Percentiles rank a stretch among this genome's conserved stretches.
Evolutionary conservation across 2,888 invertebrate species (phyloP).

Genomic region (Xylocampa areola): DNA sequence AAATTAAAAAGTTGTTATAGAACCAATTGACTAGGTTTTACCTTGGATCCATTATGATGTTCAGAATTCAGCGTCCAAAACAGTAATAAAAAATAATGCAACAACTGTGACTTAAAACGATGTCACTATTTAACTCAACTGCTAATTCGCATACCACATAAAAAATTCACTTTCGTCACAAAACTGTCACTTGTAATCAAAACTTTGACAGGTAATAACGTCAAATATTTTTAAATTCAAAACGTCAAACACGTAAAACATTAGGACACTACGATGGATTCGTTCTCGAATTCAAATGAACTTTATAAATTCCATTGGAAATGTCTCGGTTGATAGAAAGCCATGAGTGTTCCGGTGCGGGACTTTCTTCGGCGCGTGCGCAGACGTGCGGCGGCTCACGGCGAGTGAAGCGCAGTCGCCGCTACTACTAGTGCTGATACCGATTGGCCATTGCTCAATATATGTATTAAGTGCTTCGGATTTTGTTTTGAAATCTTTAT

Average conservation of each 20-base stretch:
- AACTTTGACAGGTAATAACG: constrained; percentile 17
- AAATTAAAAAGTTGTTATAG: constrained; percentile 26
- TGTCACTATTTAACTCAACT: constrained; percentile 43
- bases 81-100: constrained; percentile 34
- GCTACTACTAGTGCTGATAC: constrained; percentile 65
- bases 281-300: constrained; percentile 51
- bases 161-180: constrained; percentile 69
- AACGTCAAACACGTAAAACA: constrained; percentile 8
- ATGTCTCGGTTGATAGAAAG: constrained; percentile 82
- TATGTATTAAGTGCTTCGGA: constrained; percentile 48
- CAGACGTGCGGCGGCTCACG: constrained; percentile 73
- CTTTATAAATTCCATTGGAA: constrained; percentile 61
- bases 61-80: constrained; percentile 49
- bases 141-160: constrained; percentile 45
- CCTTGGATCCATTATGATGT: constrained; percentile 79
- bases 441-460: constrained; percentile 64
- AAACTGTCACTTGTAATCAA: constrained; percentile 44
- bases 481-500: constrained; percentile 43
- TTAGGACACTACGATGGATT: constrained; percentile 39
- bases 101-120: constrained; percentile 20
- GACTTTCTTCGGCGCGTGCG: constrained; percentile 84
- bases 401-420: constrained; percentile 75
- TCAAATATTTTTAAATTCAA: constrained; percentile 6
- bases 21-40: too few species aligned
- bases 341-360: constrained; percentile 71